These are phyloP conservation scores for Schizopygopsis pylzovi DNA, from an alignment of 2,797 vertebrate genomes.

Conservation along the genomic window DNA sequence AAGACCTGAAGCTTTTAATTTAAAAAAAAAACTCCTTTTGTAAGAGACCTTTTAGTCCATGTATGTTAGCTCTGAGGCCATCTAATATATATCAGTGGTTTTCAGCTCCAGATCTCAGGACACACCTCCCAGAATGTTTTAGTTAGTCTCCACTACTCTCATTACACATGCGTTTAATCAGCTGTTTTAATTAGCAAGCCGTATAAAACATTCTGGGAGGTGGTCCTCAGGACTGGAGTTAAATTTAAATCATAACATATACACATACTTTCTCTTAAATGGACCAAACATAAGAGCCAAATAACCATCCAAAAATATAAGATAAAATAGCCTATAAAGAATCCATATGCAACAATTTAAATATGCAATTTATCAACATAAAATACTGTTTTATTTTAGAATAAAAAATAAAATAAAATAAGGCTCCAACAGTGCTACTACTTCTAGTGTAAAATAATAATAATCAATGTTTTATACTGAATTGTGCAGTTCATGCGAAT, in stretches of 20 bases:
- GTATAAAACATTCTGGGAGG: neutral
- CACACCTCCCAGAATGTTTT: neutral
- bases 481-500: neutral
- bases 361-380: neutral
- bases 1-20: too few species aligned
- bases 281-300: neutral
- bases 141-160: neutral
- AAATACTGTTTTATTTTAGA: too few species aligned
- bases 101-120: neutral
- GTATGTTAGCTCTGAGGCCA: neutral
- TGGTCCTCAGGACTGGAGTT: neutral
- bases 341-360: too few species aligned
- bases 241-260: neutral
- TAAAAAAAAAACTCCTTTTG: too few species aligned
- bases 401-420: neutral
- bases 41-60: neutral
- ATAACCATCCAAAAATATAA: neutral
- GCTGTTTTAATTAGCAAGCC: neutral
- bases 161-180: neutral
- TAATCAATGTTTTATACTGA: neutral
- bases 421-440: neutral
- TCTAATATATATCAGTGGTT: neutral
- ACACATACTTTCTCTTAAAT: neutral
- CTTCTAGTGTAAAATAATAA: neutral
- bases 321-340: neutral